A percentile compares a stretch with the other conserved stretches of the same genome.
These are phyloP conservation scores for rat (Rattus norvegicus) DNA, from an alignment of 2,113 vertebrate genomes.

Conservation along the genomic window GRCr8 NC_086030.1:17170001-17170500, in stretches of 20 bases:
- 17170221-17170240: fast-evolving
- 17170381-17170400: neutral
- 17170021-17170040: neutral
- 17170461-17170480: neutral
- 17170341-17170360: neutral
- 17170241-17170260: neutral
- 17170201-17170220: fast-evolving
- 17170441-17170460: too few relatives aligned
- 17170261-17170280: neutral
- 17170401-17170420: neutral
- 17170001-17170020: fast-evolving
- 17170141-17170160: neutral
- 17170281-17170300: neutral
- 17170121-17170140: neutral
- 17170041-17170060: neutral
- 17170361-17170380: neutral
- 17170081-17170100: neutral
- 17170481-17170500: neutral
- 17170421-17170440: neutral
- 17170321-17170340: neutral
- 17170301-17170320: neutral
- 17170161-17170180: neutral
- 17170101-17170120: neutral
- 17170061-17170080: neutral
- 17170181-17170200: neutral